Percentiles rank a stretch among this genome's conserved stretches.
Conservation (phyloP, 2,888 invertebrate species). For the Dynastes grantii region DNA sequence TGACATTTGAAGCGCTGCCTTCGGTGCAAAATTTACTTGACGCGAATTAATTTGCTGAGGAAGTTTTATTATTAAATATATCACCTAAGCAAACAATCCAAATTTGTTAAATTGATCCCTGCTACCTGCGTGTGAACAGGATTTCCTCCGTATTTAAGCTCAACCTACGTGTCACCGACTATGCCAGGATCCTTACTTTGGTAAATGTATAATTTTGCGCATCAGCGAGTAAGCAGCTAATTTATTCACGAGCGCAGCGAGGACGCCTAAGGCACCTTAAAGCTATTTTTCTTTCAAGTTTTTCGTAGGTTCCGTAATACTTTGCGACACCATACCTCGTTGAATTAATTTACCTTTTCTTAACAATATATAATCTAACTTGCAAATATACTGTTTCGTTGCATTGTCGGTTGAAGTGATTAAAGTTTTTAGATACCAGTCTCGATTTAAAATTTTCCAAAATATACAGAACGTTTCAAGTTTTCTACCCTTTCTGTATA, state of each 20-base stretch:
- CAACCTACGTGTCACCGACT: conserved; percentile 17
- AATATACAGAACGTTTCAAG: too few species aligned
- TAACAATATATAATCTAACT: background rate
- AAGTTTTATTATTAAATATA: conserved; percentile 33
- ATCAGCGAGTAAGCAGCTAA: conserved; percentile 34
- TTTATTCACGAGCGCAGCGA: conserved; percentile 23
- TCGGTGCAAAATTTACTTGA: conserved; percentile 1
- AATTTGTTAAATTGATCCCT: conserved; percentile 32
- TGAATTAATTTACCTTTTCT: conserved; percentile 6
- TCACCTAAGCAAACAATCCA: conserved; percentile 18
- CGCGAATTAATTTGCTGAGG: conserved; percentile 19
- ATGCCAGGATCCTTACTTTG: background rate
- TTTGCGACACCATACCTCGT: background rate
- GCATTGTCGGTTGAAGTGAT: too few species aligned
- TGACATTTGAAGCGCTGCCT: background rate
- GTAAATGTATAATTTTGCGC: conserved; percentile 36
- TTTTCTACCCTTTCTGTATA: too few species aligned
- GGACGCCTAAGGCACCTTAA: conserved; percentile 1
- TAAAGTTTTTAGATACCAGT: too few species aligned
- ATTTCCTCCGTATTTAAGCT: conserved; percentile 26
- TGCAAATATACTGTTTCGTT: background rate
- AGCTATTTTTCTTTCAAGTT: conserved; percentile 10
- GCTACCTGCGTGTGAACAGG: conserved; percentile 24
- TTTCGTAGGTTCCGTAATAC: background rate
- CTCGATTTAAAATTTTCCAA: too few species aligned